Evolutionary conservation across 2,113 vertebrate genomes (phyloP).

Genomic region (Tachysurus fulvidraco): DNA sequence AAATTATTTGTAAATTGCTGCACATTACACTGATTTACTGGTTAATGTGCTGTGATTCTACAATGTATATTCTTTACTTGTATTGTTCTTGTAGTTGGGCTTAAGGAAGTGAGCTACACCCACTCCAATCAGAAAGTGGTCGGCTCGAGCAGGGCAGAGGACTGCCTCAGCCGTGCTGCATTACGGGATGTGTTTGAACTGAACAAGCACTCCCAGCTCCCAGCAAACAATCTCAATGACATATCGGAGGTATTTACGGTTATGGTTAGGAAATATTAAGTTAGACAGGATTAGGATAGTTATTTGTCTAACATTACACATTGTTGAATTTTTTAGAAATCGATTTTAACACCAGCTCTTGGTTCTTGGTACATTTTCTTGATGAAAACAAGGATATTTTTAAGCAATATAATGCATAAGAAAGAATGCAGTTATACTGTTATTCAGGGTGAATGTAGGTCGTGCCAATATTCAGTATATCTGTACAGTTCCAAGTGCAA

Average conservation of each 20-base stretch:
- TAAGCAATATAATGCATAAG: not conserved
- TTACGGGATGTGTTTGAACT: slow-evolving; percentile 85
- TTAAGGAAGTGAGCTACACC: slow-evolving; percentile 84
- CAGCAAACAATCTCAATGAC: slow-evolving; percentile 81
- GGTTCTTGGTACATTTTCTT: not conserved
- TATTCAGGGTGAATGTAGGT: not conserved
- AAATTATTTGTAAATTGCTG: not conserved
- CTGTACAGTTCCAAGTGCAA: not conserved
- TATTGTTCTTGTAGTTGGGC: slow-evolving; percentile 70
- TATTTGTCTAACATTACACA: not conserved
- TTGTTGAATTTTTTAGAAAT: not conserved
- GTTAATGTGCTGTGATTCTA: not conserved
- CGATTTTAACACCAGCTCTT: not conserved
- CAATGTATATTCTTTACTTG: not conserved
- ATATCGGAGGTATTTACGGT: slow-evolving; percentile 74
- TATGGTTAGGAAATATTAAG: not conserved
- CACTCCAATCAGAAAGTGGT: slow-evolving; percentile 95
- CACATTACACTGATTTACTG: not conserved
- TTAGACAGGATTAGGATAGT: no score
- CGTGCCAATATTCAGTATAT: no score
- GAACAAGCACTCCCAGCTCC: slow-evolving; percentile 88
- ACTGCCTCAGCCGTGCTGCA: slow-evolving; percentile 84
- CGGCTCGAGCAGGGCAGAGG: slow-evolving; percentile 91
- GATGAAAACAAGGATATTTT: not conserved
- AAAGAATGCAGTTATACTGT: not conserved